These are phyloP conservation scores for Prunella himalayana DNA, from an alignment of 2,113 vertebrate species.

Conservation along the genomic window DNA sequence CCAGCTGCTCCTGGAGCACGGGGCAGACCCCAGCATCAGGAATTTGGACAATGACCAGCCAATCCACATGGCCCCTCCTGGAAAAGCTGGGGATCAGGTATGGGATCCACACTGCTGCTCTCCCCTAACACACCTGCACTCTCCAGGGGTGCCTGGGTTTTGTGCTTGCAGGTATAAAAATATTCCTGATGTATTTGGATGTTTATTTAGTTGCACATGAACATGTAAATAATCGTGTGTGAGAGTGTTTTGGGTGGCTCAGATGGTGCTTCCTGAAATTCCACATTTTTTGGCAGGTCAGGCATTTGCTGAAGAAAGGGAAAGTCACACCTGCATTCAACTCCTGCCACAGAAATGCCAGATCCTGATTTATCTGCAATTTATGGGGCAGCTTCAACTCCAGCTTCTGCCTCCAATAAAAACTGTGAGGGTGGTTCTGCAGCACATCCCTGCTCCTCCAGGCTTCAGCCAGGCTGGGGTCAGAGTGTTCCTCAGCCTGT, in stretches of 20 bases:
- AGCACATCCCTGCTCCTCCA: not conserved
- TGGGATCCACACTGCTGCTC: not conserved
- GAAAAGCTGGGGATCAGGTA: conserved; percentile 59
- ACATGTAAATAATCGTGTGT: rapidly evolving
- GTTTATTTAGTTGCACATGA: not conserved
- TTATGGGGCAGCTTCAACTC: not conserved
- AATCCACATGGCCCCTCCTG: conserved; percentile 57
- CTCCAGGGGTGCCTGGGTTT: not conserved
- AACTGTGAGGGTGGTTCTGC: not conserved
- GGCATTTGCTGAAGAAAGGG: conserved; percentile 57
- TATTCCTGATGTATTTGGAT: not conserved
- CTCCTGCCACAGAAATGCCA: not conserved
- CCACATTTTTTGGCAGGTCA: conserved; percentile 23
- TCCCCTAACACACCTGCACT: not conserved
- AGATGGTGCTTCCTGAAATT: rapidly evolving
- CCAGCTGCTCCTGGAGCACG: conserved; percentile 51
- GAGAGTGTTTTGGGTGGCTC: not conserved
- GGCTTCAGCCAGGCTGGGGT: not conserved
- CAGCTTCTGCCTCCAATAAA: not conserved
- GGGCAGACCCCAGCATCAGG: conserved; percentile 54
- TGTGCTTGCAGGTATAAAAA: not conserved
- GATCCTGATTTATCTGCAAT: not conserved
- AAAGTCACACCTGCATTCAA: not conserved
- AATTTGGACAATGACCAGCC: conserved; percentile 66
- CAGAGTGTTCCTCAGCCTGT: not conserved